Evolutionary conservation across 2,888 invertebrate genomes (phyloP).

Genomic region (Spilosoma lubricipeda): DNA sequence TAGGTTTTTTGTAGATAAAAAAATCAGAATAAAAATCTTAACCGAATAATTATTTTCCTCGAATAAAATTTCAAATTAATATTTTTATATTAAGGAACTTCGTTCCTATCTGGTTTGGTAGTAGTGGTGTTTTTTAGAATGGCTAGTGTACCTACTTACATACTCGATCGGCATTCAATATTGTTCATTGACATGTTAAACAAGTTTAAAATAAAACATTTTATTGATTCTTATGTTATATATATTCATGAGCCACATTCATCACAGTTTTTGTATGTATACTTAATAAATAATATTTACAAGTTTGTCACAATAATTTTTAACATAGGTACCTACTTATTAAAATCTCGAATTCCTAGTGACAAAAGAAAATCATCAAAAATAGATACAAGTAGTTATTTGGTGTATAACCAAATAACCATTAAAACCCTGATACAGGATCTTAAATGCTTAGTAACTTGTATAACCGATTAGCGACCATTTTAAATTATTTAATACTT

Average conservation of each 20-base stretch:
- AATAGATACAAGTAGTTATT: slow-evolving; percentile 7
- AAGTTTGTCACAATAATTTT: slow-evolving; percentile 52
- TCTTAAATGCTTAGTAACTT: slow-evolving; percentile 13
- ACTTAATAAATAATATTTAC: slow-evolving; percentile 53
- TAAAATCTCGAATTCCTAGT: neutral
- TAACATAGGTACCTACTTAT: slow-evolving; percentile 7
- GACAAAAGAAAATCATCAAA: slow-evolving; percentile 18
- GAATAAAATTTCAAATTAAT: no score
- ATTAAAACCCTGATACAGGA: slow-evolving; percentile 45
- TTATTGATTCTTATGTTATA: slow-evolving; percentile 31
- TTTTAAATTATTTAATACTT: neutral
- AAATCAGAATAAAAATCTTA: no score
- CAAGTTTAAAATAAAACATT: neutral
- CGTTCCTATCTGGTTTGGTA: no score
- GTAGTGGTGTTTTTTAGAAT: no score
- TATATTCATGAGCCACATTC: slow-evolving; percentile 77
- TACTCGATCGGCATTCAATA: no score
- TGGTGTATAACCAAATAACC: slow-evolving; percentile 18
- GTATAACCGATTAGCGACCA: neutral
- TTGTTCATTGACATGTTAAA: no score
- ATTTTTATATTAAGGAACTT: no score
- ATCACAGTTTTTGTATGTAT: slow-evolving; percentile 77
- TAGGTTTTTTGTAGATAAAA: no score
- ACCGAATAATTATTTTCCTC: no score
- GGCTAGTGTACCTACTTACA: no score